These are phyloP conservation scores for Ophthalmolycus amberensis DNA, from an alignment of 2,113 vertebrate species.

Conservation along the genomic window DNA sequence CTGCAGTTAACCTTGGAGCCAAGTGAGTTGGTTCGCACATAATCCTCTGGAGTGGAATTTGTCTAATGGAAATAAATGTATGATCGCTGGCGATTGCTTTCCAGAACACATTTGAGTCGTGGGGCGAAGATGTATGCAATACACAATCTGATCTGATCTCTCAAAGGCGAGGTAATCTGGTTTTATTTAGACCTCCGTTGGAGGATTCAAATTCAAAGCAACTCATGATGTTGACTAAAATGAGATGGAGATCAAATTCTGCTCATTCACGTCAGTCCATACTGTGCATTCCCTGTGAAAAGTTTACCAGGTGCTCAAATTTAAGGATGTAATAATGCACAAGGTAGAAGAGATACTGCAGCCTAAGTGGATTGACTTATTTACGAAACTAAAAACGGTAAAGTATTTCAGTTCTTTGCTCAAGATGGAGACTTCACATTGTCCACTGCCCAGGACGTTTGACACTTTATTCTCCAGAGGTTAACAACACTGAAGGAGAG, in stretches of 20 bases:
- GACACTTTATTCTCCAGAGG: slow-evolving; percentile 72
- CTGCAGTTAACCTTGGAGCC: not conserved
- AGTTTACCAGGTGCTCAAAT: not conserved
- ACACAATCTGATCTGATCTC: not conserved
- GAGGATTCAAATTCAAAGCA: not conserved
- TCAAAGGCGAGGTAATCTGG: not conserved
- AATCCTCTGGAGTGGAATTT: not conserved
- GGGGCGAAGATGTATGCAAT: not conserved
- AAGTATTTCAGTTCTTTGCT: slow-evolving; percentile 34
- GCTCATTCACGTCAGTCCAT: not conserved
- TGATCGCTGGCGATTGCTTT: not conserved
- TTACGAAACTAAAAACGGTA: slow-evolving; percentile 35
- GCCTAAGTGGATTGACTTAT: slow-evolving; percentile 14
- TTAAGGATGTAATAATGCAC: not conserved
- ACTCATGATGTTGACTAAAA: not conserved
- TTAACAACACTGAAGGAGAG: slow-evolving; percentile 65
- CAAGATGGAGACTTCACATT: slow-evolving; percentile 48
- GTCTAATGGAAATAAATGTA: not conserved
- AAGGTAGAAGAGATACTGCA: not conserved
- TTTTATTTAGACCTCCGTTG: not conserved
- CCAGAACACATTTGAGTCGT: not conserved
- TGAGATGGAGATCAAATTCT: not conserved
- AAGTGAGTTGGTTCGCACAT: not conserved
- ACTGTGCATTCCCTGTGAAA: not conserved
- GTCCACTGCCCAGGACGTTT: slow-evolving; percentile 37